These are phyloP conservation scores for Callipepla squamata DNA, from an alignment of 2,113 vertebrate species.

Conservation along the genomic window DNA sequence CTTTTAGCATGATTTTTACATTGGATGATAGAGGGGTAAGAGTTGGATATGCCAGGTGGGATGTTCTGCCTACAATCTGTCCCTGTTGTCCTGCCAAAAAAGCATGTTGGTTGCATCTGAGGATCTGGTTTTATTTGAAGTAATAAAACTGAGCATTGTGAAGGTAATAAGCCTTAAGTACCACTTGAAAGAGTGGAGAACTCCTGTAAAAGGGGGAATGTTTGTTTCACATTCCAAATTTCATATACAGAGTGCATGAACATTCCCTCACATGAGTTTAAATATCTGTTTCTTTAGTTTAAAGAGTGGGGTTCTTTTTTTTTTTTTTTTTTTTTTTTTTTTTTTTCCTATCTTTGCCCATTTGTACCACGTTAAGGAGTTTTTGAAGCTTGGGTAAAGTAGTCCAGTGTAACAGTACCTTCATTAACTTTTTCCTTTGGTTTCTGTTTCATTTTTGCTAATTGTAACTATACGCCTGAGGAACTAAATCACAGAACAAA, in stretches of 20 bases:
- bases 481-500: slow-evolving; percentile 61
- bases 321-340: background rate
- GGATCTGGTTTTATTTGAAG: background rate
- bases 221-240: background rate
- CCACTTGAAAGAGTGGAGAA: background rate
- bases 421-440: background rate
- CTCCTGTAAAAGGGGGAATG: background rate
- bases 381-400: slow-evolving; percentile 30
- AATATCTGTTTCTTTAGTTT: background rate
- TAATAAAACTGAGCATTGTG: background rate
- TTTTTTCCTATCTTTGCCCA: background rate
- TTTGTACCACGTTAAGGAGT: background rate
- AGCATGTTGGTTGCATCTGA: background rate
- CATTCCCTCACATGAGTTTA: background rate
- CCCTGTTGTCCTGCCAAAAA: background rate
- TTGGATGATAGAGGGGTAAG: background rate
- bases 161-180: background rate
- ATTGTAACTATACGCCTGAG: slow-evolving; percentile 49
- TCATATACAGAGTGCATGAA: background rate
- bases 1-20: background rate
- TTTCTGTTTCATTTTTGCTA: background rate
- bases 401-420: background rate
- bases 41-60: background rate
- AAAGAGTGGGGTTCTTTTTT: background rate
- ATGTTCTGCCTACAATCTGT: background rate